phyloP scores from a whole-genome alignment of 2,113 vertebrate species.

The Eulacestoma nigropectus region DNA sequence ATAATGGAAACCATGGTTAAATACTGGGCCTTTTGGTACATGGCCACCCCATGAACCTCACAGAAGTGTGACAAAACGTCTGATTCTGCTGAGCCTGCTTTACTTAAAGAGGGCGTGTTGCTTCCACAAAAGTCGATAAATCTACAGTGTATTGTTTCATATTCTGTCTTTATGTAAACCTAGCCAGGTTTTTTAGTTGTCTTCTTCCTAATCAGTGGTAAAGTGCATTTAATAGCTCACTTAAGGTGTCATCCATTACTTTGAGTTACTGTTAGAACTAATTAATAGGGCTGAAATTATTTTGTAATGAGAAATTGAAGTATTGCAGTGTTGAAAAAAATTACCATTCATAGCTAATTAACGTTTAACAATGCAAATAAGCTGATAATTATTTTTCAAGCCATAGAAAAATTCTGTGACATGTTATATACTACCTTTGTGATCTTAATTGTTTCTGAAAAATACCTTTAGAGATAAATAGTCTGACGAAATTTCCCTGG shows the following conservation, averaged over 20 bases:
- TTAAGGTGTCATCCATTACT: conserved; percentile 68
- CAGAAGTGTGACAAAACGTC: not conserved
- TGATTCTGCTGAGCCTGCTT: not conserved
- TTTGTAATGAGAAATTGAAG: conserved; percentile 65
- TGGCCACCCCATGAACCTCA: not conserved
- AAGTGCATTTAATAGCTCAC: conserved; percentile 62
- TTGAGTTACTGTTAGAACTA: conserved; percentile 67
- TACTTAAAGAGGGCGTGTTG: not conserved
- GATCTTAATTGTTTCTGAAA: conserved; percentile 54
- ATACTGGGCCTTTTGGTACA: not conserved
- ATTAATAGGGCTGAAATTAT: conserved; percentile 66
- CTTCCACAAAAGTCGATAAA: not conserved
- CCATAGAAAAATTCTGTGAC: conserved; percentile 50
- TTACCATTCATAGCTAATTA: conserved; percentile 45
- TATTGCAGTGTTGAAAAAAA: conserved; percentile 35
- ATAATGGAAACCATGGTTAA: not conserved
- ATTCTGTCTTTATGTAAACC: conserved; percentile 60
- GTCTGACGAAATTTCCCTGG: not conserved
- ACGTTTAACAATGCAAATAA: conserved; percentile 55
- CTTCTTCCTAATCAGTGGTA: conserved; percentile 55
- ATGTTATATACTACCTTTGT: conserved; percentile 39
- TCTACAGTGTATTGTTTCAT: conserved; percentile 38
- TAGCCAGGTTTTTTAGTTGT: conserved; percentile 47
- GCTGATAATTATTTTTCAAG: conserved; percentile 46
- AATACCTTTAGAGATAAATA: conserved; percentile 11